Conservation (phyloP, 2,113 vertebrate species). For the Speoplatyrhinus poulsoni region DNA sequence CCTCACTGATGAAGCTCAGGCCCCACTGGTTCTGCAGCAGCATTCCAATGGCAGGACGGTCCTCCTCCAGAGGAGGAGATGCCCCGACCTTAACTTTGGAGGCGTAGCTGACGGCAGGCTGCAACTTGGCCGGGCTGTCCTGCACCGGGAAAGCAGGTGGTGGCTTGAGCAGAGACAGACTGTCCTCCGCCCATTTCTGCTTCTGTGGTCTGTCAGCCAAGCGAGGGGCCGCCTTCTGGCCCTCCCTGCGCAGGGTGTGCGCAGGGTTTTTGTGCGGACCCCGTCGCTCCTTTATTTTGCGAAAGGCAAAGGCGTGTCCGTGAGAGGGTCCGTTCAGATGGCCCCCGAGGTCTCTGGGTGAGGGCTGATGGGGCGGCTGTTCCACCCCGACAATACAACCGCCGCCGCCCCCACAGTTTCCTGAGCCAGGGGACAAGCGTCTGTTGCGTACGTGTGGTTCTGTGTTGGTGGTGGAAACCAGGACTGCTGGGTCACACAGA, state of each 20-base stretch:
- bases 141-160: slow-evolving; percentile 84
- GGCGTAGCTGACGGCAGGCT: slow-evolving; percentile 84
- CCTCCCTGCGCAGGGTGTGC: slow-evolving; percentile 62
- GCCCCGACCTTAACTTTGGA: slow-evolving; percentile 84
- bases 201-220: slow-evolving; percentile 54
- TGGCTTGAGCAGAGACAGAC: slow-evolving; percentile 80
- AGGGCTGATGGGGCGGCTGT: slow-evolving; percentile 55
- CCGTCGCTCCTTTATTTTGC: slow-evolving; percentile 70
- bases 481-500: slow-evolving; percentile 74
- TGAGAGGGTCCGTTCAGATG: slow-evolving; percentile 43
- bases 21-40: slow-evolving; percentile 87
- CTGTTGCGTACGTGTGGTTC: slow-evolving; percentile 83
- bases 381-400: slow-evolving; percentile 62
- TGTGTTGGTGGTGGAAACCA: slow-evolving; percentile 74
- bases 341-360: slow-evolving; percentile 30
- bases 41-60: slow-evolving; percentile 78
- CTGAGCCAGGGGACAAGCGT: slow-evolving; percentile 77
- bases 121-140: slow-evolving; percentile 84
- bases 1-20: slow-evolving; percentile 84
- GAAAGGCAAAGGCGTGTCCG: slow-evolving; percentile 37
- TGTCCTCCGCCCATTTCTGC: slow-evolving; percentile 75
- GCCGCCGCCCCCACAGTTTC: slow-evolving; percentile 72
- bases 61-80: slow-evolving; percentile 57
- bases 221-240: slow-evolving; percentile 38
- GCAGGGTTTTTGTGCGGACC: slow-evolving; percentile 61